phyloP scores from a whole-genome alignment of 1,140 invertebrate genomes.

The Drosophila bocqueti region DNA sequence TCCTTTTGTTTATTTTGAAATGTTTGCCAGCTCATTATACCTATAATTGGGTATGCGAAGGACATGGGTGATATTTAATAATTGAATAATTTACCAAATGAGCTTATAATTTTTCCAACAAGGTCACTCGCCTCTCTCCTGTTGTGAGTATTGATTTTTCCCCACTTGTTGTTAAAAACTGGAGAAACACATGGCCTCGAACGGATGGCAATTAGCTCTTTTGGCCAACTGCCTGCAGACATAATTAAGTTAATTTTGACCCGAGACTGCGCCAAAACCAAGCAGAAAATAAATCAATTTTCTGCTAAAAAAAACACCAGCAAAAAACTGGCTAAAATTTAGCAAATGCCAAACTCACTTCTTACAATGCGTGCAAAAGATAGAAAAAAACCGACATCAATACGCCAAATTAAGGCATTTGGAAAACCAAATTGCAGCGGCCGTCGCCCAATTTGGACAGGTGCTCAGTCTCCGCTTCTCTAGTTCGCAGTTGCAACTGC shows the following conservation, averaged over 20 bases:
- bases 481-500: constrained; percentile 32
- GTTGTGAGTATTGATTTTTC: constrained; percentile 7
- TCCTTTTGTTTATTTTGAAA: constrained; percentile 24
- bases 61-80: constrained; percentile 28
- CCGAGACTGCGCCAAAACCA: constrained; percentile 8
- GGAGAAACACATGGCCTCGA: constrained; percentile 16
- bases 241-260: constrained; percentile 42
- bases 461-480: constrained; percentile 28
- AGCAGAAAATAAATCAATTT: constrained; percentile 17
- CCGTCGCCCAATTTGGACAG: constrained; percentile 61
- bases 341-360: constrained; percentile 35
- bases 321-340: constrained; percentile 4
- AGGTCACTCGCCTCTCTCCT: neutral
- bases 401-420: constrained; percentile 60
- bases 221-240: constrained; percentile 43
- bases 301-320: neutral
- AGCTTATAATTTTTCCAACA: constrained; percentile 29
- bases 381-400: constrained; percentile 31
- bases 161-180: constrained; percentile 12
- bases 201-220: constrained; percentile 37
- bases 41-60: constrained; percentile 19
- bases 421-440: constrained; percentile 35
- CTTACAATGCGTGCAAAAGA: constrained; percentile 35
- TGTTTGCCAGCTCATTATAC: constrained; percentile 51
- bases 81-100: constrained; percentile 40